Conservation (phyloP, 1,140 invertebrate genomes). For the Centruroides sculpturatus region DNA sequence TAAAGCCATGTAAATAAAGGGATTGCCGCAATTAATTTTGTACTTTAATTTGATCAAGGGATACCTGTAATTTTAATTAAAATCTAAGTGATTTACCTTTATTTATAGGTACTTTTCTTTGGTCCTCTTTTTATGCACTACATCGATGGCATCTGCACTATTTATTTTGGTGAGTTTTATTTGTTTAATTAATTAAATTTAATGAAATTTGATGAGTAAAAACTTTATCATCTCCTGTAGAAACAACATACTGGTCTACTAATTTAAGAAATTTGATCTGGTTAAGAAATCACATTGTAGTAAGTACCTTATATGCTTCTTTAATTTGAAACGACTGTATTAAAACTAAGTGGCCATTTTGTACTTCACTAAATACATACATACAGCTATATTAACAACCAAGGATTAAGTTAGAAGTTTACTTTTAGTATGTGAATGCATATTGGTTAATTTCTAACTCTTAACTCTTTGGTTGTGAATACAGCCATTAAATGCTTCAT, state of each 20-base stretch:
- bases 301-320: conserved; percentile 16
- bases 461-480: no score
- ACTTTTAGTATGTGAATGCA: no score
- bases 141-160: conserved; percentile 13
- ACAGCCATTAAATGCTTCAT: no score
- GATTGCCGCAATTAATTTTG: no score
- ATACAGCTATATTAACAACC: no score
- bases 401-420: no score
- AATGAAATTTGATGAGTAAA: not conserved
- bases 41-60: no score
- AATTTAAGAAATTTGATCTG: conserved; percentile 59
- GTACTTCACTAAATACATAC: no score
- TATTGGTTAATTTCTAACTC: not conserved
- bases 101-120: conserved; percentile 49
- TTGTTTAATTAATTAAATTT: conserved; percentile 1
- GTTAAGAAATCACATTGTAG: conserved; percentile 73
- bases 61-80: no score
- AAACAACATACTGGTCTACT: conserved; percentile 55
- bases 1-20: no score
- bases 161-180: conserved; percentile 13
- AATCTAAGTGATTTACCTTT: no score
- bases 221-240: conserved; percentile 31
- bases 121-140: conserved; percentile 58
- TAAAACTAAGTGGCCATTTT: not conserved
- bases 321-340: not conserved